A percentile compares a stretch with the other conserved stretches of the same genome.
phyloP scores from a whole-genome alignment of 2,797 vertebrate species.

The Fringilla coelebs region DNA sequence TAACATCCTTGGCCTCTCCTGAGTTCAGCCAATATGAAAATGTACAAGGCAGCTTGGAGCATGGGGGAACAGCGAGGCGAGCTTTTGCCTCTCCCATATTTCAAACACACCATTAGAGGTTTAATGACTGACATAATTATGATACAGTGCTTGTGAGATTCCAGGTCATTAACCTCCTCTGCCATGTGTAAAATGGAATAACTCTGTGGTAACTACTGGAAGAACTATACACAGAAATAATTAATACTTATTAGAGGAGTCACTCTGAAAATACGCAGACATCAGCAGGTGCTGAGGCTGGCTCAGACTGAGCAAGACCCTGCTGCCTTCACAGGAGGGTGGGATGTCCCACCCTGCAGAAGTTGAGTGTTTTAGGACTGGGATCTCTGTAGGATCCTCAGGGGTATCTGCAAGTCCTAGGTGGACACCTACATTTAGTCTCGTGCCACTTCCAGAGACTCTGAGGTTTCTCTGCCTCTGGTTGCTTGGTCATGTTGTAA shows the following conservation, averaged over 20 bases:
- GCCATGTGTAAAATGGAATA: background rate
- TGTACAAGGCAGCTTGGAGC: background rate
- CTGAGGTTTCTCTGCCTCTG: background rate
- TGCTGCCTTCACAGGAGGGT: background rate
- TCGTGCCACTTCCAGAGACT: background rate
- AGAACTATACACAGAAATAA: background rate
- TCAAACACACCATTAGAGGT: background rate
- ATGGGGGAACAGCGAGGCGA: rapidly evolving
- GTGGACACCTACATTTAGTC: background rate
- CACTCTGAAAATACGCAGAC: background rate
- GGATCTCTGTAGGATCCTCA: background rate
- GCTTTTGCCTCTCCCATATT: background rate
- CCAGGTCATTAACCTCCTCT: background rate
- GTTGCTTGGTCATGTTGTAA: background rate
- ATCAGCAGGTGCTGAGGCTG: background rate
- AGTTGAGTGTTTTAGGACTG: background rate
- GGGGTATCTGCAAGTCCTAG: background rate
- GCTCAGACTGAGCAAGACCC: background rate
- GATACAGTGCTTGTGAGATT: background rate
- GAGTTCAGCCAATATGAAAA: background rate
- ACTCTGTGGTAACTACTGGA: background rate
- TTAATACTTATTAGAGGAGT: background rate
- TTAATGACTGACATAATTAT: slow-evolving; percentile 26
- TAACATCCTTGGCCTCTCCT: background rate
- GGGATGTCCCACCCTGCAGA: background rate